These are phyloP conservation scores for Orestias chungarensis DNA, from an alignment of 2,797 vertebrate genomes.

Conservation along the genomic window DNA sequence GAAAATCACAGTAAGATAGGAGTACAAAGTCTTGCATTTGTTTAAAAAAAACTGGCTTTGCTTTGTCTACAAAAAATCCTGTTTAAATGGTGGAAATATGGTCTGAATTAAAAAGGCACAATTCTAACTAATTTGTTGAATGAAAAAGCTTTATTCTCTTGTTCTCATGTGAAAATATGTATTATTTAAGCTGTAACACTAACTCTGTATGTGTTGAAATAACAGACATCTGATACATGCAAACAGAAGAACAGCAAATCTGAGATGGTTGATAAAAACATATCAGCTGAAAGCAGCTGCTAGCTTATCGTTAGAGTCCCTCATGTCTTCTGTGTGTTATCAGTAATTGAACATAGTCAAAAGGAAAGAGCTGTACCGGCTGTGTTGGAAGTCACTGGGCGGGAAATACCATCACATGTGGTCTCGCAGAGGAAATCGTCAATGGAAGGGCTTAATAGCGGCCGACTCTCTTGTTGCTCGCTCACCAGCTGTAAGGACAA, in stretches of 20 bases:
- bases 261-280: conserved; percentile 17
- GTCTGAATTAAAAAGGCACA: neutral
- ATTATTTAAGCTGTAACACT: neutral
- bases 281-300: conserved; percentile 6
- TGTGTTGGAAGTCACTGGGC: conserved; percentile 96
- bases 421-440: conserved; percentile 99
- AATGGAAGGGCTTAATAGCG: conserved; percentile 97
- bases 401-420: conserved; percentile 91
- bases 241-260: conserved; percentile 9
- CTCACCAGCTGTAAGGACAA: conserved; percentile 93
- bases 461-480: conserved; percentile 98
- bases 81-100: conserved; percentile 1
- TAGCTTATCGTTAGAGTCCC: neutral
- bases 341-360: conserved; percentile 13
- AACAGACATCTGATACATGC: neutral
- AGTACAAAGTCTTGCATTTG: neutral
- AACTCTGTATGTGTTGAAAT: neutral
- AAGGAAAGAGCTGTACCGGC: conserved; percentile 70
- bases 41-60: neutral
- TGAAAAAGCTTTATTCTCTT: no score
- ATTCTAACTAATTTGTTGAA: neutral
- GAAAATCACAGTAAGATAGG: neutral
- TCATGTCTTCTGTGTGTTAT: neutral
- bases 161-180: neutral
- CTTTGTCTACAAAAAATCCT: neutral